A percentile compares a stretch with the other conserved stretches of the same genome.
Conservation (phyloP, 2,797 vertebrate species). For the Sebastes trivittatus region DNA sequence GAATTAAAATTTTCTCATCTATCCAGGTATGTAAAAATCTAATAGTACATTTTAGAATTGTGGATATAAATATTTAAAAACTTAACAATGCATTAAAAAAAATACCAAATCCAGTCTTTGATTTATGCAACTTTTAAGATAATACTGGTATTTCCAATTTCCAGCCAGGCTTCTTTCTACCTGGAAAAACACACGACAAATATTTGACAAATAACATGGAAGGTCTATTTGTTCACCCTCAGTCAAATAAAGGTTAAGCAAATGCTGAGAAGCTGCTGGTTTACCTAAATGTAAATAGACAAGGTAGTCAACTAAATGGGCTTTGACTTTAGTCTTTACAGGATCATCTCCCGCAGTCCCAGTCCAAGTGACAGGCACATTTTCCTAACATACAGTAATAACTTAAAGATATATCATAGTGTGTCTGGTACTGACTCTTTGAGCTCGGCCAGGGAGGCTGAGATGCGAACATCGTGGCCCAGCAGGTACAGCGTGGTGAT, state of each 20-base stretch:
- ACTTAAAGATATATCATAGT: background rate
- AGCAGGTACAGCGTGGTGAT: slow-evolving; percentile 98
- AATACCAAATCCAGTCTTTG: background rate
- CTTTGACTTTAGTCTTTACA: background rate
- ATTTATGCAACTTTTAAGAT: no score
- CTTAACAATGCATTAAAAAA: background rate
- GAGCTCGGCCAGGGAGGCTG: slow-evolving; percentile 96
- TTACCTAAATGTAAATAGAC: background rate
- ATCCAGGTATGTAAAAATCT: background rate
- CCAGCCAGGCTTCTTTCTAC: background rate
- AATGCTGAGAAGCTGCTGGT: background rate
- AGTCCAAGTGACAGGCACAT: no score
- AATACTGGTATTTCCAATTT: no score
- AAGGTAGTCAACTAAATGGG: background rate
- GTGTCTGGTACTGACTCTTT: slow-evolving; percentile 90
- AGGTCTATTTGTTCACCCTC: background rate
- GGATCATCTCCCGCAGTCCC: background rate
- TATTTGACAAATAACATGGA: background rate
- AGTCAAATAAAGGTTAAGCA: background rate
- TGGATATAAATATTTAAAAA: background rate
- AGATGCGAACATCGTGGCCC: slow-evolving; percentile 97
- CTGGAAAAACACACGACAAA: background rate
- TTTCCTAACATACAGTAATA: background rate
- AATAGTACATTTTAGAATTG: background rate
- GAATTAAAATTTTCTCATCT: background rate